A percentile compares a stretch with the other conserved stretches of the same genome.
These are phyloP conservation scores for Temnothorax rugatulus DNA, from an alignment of 2,888 invertebrate genomes.

Conservation along the genomic window DNA sequence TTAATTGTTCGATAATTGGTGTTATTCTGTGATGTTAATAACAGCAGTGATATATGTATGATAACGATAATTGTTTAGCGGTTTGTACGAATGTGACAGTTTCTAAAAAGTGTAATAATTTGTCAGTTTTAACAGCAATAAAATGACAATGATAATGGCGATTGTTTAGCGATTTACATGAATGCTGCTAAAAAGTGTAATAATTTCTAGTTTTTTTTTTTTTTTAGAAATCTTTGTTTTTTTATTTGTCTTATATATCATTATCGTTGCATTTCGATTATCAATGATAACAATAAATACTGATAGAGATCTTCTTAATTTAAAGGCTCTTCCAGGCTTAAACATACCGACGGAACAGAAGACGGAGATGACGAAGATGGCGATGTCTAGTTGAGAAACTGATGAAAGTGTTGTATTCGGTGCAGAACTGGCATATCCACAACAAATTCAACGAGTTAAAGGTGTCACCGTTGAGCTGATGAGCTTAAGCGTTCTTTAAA, in stretches of 20 bases:
- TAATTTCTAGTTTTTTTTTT: too few relatives aligned
- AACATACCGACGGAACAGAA: not conserved
- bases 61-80: not conserved
- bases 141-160: not conserved
- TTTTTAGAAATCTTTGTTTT: too few relatives aligned
- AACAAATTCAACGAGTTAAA: conserved; percentile 2
- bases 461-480: conserved; percentile 5
- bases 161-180: not conserved
- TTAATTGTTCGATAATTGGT: not conserved
- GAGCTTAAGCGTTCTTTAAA: not conserved
- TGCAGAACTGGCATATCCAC: not conserved
- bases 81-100: not conserved
- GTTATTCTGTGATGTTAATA: not conserved
- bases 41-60: not conserved
- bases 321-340: not conserved
- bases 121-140: too few relatives aligned
- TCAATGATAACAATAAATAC: not conserved
- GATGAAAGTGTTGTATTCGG: not conserved
- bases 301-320: not conserved
- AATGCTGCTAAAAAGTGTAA: not conserved
- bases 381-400: not conserved
- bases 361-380: not conserved
- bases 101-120: not conserved
- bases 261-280: not conserved
- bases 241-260: not conserved